These are phyloP conservation scores for Drosophila prosaltans DNA, from an alignment of 1,140 invertebrate species.

Conservation along the genomic window DNA sequence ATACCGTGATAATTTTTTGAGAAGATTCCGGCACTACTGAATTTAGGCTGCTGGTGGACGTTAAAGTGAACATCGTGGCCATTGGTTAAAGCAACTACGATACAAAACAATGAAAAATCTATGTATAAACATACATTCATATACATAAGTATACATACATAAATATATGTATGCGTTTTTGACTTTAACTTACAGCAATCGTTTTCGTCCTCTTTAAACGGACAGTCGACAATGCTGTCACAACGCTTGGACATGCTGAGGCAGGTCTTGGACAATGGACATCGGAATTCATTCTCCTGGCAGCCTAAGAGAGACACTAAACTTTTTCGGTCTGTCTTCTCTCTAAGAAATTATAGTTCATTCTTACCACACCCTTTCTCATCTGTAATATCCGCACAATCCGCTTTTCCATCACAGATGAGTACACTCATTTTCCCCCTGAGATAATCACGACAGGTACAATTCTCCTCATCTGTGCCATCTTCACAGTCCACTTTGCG, in stretches of 20 bases:
- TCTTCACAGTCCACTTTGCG: slow-evolving; percentile 90
- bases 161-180: not conserved
- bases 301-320: slow-evolving; percentile 45
- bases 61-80: slow-evolving; percentile 85
- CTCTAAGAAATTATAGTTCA: not conserved
- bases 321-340: not conserved
- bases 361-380: slow-evolving; percentile 88
- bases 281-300: slow-evolving; percentile 60
- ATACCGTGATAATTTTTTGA: slow-evolving; percentile 84
- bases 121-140: too few species aligned
- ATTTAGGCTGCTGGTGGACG: slow-evolving; percentile 84
- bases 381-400: slow-evolving; percentile 90
- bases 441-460: slow-evolving; percentile 89
- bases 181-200: slow-evolving; percentile 86
- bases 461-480: slow-evolving; percentile 90
- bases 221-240: slow-evolving; percentile 86
- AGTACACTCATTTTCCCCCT: slow-evolving; percentile 61
- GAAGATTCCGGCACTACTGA: slow-evolving; percentile 86
- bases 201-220: slow-evolving; percentile 88
- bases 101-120: slow-evolving; percentile 7
- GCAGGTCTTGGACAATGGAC: slow-evolving; percentile 84
- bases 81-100: slow-evolving; percentile 87
- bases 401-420: slow-evolving; percentile 91
- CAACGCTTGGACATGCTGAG: slow-evolving; percentile 86
- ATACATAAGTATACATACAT: too few species aligned